Evolutionary conservation across 2,888 invertebrate species (phyloP).

Genomic region (Ptilodon capucinus): DNA sequence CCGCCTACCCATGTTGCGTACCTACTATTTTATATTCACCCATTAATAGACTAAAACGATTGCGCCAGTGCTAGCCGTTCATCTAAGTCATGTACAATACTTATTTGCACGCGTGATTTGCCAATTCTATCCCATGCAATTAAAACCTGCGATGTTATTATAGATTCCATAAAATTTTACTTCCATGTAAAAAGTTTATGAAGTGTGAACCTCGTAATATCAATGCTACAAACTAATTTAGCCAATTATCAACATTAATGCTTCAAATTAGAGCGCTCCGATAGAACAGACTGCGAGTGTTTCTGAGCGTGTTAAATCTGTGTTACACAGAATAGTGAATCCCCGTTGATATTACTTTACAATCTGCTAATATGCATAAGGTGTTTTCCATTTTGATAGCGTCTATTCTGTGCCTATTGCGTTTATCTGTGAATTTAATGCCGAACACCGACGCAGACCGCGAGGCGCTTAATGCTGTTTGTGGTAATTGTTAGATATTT

Average conservation of each 20-base stretch:
- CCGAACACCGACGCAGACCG: constrained; percentile 45
- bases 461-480: constrained; percentile 46
- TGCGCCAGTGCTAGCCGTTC: too few relatives aligned
- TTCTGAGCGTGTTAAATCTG: constrained; percentile 4
- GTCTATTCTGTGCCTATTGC: constrained; percentile 22
- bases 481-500: constrained; percentile 9
- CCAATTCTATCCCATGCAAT: background rate
- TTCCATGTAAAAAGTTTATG: constrained; percentile 36
- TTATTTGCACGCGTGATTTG: too few relatives aligned
- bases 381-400: constrained; percentile 24
- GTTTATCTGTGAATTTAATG: constrained; percentile 31
- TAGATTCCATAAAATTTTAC: background rate
- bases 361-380: constrained; percentile 36
- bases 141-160: background rate
- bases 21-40: background rate
- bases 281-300: constrained; percentile 31
- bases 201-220: constrained; percentile 70
- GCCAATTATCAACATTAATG: constrained; percentile 61
- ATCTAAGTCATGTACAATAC: too few relatives aligned
- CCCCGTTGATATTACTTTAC: constrained; percentile 35
- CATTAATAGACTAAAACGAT: background rate
- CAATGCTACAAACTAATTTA: constrained; percentile 59
- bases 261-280: constrained; percentile 49
- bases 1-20: background rate
- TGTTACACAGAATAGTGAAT: constrained; percentile 23